These are phyloP conservation scores for Etheostoma perlongum DNA, from an alignment of 2,797 vertebrate genomes.

Conservation along the genomic window DNA sequence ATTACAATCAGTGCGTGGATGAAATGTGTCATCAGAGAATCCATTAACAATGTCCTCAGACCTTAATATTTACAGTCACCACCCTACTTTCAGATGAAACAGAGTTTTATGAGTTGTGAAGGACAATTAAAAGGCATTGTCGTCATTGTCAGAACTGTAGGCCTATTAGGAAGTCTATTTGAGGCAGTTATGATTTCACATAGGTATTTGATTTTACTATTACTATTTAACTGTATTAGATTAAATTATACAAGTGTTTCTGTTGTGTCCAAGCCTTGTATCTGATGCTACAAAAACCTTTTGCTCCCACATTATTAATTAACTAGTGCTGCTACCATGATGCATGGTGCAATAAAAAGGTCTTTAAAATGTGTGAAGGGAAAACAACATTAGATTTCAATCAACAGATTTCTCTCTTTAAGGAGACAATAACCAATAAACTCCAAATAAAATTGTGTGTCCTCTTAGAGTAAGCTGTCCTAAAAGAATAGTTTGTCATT, in stretches of 20 bases:
- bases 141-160: slow-evolving; percentile 39
- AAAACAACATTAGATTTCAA: slow-evolving; percentile 16
- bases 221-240: slow-evolving; percentile 13
- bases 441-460: not conserved
- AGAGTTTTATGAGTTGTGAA: slow-evolving; percentile 71
- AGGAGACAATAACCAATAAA: not conserved
- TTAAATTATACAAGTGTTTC: slow-evolving; percentile 31
- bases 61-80: slow-evolving; percentile 80
- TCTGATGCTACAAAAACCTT: slow-evolving; percentile 22
- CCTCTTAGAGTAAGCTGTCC: not conserved
- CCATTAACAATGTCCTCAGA: slow-evolving; percentile 80
- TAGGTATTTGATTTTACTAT: slow-evolving; percentile 11
- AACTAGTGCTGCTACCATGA: not conserved
- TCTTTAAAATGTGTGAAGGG: not conserved
- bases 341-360: not conserved
- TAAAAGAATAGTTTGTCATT: not conserved
- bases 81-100: slow-evolving; percentile 74
- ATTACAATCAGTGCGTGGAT: slow-evolving; percentile 83
- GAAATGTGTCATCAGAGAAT: slow-evolving; percentile 81
- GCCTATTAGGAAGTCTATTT: slow-evolving; percentile 40
- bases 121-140: slow-evolving; percentile 70
- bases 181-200: slow-evolving; percentile 33
- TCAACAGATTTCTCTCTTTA: slow-evolving; percentile 1
- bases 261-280: slow-evolving; percentile 8
- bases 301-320: slow-evolving; percentile 18